Conservation (phyloP, 1,140 invertebrate genomes). For the Spodoptera frugiperda region DNA sequence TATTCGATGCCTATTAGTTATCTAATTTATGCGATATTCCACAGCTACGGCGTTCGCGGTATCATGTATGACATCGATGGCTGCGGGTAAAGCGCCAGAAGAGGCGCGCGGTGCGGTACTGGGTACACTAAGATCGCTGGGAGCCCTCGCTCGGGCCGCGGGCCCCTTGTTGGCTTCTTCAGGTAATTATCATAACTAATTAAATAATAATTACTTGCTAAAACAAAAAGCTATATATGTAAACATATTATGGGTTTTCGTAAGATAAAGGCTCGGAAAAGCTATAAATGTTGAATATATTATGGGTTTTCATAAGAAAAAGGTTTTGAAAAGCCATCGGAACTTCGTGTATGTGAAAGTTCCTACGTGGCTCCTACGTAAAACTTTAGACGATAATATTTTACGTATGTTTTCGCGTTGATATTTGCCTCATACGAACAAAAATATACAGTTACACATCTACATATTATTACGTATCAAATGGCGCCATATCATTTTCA, state of each 20-base stretch:
- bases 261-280: background rate
- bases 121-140: conserved; percentile 97
- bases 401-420: too few species aligned
- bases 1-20: too few species aligned
- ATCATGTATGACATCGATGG: conserved; percentile 96
- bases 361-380: too few species aligned
- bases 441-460: background rate
- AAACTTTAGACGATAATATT: too few species aligned
- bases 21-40: conserved; percentile 26
- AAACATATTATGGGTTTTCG: background rate
- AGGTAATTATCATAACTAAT: conserved; percentile 79
- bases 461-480: background rate
- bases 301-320: background rate
- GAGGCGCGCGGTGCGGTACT: conserved; percentile 97
- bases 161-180: conserved; percentile 96
- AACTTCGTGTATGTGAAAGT: too few species aligned
- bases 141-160: conserved; percentile 96
- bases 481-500: background rate
- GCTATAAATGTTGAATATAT: too few species aligned
- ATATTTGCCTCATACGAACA: background rate
- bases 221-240: background rate
- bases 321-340: too few species aligned
- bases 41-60: conserved; percentile 97
- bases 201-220: background rate
- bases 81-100: conserved; percentile 92